These are phyloP conservation scores for Halesus radiatus DNA, from an alignment of 1,140 invertebrate genomes.

Conservation along the genomic window DNA sequence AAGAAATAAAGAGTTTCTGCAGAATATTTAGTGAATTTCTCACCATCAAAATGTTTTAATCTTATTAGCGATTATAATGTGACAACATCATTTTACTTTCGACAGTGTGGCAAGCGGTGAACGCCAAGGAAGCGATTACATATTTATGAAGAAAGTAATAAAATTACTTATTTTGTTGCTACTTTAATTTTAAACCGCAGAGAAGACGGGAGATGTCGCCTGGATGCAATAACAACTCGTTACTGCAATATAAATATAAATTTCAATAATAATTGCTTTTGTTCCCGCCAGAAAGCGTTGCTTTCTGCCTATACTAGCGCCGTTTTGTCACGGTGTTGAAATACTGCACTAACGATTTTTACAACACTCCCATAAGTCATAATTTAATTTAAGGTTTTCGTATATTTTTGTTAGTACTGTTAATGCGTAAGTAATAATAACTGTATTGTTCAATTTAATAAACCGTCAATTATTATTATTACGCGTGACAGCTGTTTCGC, in stretches of 20 bases:
- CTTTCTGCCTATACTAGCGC: not conserved
- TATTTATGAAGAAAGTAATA: not conserved
- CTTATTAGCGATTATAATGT: no score
- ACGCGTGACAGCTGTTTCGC: no score
- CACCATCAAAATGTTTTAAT: no score
- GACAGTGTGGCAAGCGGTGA: not conserved
- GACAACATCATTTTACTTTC: not conserved
- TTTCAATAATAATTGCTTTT: slow-evolving; percentile 5
- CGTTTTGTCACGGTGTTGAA: not conserved
- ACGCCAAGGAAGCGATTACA: not conserved
- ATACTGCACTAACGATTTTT: not conserved
- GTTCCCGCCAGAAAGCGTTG: not conserved
- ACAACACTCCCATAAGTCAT: not conserved
- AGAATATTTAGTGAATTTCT: no score
- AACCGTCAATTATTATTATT: no score
- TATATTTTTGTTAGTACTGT: no score
- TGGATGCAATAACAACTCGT: not conserved
- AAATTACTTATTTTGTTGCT: slow-evolving; percentile 17
- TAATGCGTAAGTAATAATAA: no score
- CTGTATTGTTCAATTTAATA: no score
- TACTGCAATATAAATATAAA: slow-evolving; percentile 1
- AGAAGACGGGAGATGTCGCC: slow-evolving; percentile 27
- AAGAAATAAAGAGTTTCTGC: no score
- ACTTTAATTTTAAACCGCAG: slow-evolving; percentile 16
- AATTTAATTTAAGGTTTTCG: not conserved